Conservation (phyloP, 2,113 vertebrate species). For the Numida meleagris region DNA sequence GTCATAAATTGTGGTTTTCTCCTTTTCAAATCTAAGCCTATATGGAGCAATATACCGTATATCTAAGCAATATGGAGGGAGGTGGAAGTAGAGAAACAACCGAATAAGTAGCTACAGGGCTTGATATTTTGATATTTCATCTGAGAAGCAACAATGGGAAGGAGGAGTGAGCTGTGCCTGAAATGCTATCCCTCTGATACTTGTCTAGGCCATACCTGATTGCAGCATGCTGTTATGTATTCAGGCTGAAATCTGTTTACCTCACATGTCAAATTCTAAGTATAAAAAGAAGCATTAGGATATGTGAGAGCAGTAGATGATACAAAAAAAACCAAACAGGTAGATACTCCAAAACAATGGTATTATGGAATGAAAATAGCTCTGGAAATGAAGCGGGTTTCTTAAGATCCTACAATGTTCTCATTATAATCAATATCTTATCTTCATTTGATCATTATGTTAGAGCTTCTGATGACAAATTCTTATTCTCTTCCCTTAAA, state of each 20-base stretch:
- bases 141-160: neutral
- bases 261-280: neutral
- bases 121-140: neutral
- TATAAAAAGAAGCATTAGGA: neutral
- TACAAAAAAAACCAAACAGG: neutral
- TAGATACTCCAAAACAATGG: neutral
- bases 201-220: neutral
- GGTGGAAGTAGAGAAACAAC: neutral
- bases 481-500: neutral
- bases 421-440: neutral
- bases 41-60: too few relatives aligned
- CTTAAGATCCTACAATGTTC: neutral
- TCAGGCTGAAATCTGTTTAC: neutral
- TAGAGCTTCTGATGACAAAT: neutral
- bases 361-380: neutral
- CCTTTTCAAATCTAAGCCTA: neutral
- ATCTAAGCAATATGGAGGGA: too few relatives aligned
- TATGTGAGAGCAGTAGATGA: neutral
- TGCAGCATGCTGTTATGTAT: neutral
- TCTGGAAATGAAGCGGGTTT: neutral
- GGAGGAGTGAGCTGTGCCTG: neutral
- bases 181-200: neutral
- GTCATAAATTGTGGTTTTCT: neutral
- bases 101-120: neutral
- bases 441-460: neutral